Evolutionary conservation across 2,797 vertebrate genomes (phyloP).

Genomic region (Nannoperca obscura): DNA sequence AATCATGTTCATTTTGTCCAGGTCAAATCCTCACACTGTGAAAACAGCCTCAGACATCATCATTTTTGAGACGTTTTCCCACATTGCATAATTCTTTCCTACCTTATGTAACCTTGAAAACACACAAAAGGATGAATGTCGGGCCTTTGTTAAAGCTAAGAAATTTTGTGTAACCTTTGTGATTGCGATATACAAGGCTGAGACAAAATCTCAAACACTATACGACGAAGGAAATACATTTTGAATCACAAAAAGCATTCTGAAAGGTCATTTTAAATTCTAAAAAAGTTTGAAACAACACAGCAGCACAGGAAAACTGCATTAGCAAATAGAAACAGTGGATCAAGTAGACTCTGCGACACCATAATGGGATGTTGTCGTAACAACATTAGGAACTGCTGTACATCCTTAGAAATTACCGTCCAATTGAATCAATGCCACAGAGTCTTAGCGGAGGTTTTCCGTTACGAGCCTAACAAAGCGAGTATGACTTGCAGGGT

Average conservation of each 20-base stretch:
- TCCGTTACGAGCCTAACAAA: background rate
- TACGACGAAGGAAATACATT: background rate
- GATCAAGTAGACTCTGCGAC: background rate
- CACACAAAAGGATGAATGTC: background rate
- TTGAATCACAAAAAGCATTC: background rate
- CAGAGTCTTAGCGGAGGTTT: background rate
- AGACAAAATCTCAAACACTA: background rate
- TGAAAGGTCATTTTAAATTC: background rate
- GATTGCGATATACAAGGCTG: background rate
- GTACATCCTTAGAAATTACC: background rate
- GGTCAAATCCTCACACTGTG: conserved; percentile 22
- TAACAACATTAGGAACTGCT: conserved; percentile 4
- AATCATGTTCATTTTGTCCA: conserved; percentile 41
- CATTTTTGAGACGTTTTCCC: background rate
- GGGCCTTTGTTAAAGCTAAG: background rate
- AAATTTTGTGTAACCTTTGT: background rate
- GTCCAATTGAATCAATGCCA: background rate
- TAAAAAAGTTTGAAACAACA: background rate
- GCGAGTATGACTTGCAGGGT: background rate
- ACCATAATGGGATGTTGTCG: background rate
- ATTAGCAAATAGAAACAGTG: background rate
- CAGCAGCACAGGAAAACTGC: background rate
- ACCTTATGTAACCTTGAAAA: conserved; percentile 4
- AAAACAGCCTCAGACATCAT: background rate
- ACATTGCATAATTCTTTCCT: conserved; percentile 1